Evolutionary conservation across 2,113 vertebrate genomes (phyloP), one percentile per base, ranked within the genome.

Genomic region (Calyptomena viridis): DNA sequence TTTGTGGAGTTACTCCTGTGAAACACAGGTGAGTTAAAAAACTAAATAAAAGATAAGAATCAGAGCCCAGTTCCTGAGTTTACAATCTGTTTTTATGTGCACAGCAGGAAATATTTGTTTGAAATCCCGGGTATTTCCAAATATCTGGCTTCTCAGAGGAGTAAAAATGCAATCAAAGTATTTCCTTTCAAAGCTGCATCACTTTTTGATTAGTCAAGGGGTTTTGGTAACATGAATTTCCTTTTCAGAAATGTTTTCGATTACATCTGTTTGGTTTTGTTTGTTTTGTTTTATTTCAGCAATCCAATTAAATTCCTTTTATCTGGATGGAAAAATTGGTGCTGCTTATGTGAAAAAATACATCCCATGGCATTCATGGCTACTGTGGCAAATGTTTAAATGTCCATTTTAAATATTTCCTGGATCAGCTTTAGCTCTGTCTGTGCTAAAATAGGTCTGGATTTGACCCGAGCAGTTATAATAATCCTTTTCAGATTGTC

Each of bases 161-260:
- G 81, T 90, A 87, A 96, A 97, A 98, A 97, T 18, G 91, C 95
- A 97, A 90, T 91, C 95, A 93, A 93, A 97, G 95, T 95, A 94
- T 97, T 97, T 97, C 96, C 93, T 97, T 97, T 97, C 95, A 94
- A 81, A 96, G 95, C 92, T 95, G 69, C 95, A 91, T 95, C 92
- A 88, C 39, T 97, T 98, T 89, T 68, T 95, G 97, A 95, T 98
- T 96, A 96, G 94, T 84, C 90, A 96, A 95, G 84, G 68, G 63
- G 13, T 83, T 84, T 40, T 97, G 91, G 96, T 88, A 92, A 80
- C 90, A 92, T 42, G 74, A 94, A 96, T 96, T 94, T 93, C 79
- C 87, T 96, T 94, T 92, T 84, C 86, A 63, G 58, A 92, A 88
- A 94, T 95, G 94, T 93, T 97, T 98, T 97, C 68, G 92, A 87